Evolutionary conservation across 2,113 vertebrate species (phyloP).

Genomic region (Clupea harengus): DNA sequence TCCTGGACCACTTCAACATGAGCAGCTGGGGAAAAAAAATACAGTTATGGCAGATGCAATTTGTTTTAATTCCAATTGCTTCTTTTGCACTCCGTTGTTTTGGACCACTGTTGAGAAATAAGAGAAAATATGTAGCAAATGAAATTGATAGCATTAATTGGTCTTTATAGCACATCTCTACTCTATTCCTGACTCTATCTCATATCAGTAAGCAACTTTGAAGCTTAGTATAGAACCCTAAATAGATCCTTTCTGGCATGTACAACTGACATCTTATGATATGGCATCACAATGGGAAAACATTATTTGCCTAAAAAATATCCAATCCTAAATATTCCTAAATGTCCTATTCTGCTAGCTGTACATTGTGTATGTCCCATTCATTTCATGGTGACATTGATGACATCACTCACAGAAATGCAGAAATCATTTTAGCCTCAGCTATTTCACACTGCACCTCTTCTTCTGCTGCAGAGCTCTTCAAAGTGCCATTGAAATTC

Average conservation of each 20-base stretch:
- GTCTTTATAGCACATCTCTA: background rate
- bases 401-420: background rate
- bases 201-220: background rate
- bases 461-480: background rate
- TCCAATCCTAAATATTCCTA: background rate
- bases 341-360: background rate
- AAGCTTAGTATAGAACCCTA: background rate
- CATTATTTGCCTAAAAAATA: background rate
- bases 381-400: background rate
- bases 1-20: background rate
- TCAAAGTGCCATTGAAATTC: background rate
- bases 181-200: background rate
- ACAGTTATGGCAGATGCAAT: background rate
- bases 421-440: background rate
- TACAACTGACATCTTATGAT: background rate
- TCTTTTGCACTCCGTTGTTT: background rate
- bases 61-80: background rate
- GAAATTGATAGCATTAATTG: background rate
- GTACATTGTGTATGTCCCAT: background rate
- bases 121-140: background rate
- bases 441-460: background rate
- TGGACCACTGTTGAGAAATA: background rate
- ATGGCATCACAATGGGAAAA: background rate
- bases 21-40: constrained; percentile 1
- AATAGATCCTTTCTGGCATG: background rate